Evolutionary conservation across 2,797 vertebrate species (phyloP).

Genomic region (Acanthurus lineatus): DNA sequence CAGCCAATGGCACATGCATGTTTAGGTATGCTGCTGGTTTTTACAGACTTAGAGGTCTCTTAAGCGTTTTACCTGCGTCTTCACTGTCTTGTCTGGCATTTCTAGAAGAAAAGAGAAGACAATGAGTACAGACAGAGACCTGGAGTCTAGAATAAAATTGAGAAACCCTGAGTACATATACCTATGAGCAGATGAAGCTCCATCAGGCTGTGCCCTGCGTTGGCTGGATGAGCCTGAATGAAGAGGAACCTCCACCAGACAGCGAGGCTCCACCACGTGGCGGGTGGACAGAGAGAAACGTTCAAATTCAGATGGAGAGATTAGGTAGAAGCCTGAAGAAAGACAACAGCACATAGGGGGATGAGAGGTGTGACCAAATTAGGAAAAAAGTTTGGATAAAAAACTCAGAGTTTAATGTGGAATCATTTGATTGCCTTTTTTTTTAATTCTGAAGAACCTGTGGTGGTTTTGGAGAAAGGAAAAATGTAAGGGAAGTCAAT

Average conservation of each 20-base stretch:
- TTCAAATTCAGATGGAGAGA: slow-evolving; percentile 98
- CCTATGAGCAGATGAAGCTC: slow-evolving; percentile 80
- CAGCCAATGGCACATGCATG: slow-evolving; percentile 60
- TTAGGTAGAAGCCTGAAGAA: slow-evolving; percentile 94
- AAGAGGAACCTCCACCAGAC: slow-evolving; percentile 86
- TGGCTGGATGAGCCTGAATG: slow-evolving; percentile 69
- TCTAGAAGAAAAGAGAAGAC: slow-evolving; percentile 61
- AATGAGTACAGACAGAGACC: background rate
- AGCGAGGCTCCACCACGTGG: slow-evolving; percentile 92
- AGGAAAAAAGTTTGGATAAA: background rate
- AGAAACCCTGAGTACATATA: slow-evolving; percentile 41
- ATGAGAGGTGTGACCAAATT: background rate
- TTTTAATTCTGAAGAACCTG: too few relatives aligned
- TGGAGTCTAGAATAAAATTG: background rate
- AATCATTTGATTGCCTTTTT: too few relatives aligned
- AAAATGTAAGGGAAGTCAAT: too few relatives aligned
- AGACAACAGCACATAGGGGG: background rate
- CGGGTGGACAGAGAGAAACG: slow-evolving; percentile 96
- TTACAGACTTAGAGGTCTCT: background rate
- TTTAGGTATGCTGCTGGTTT: slow-evolving; percentile 24
- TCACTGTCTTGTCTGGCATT: slow-evolving; percentile 63
- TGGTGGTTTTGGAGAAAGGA: too few relatives aligned
- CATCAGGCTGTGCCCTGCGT: slow-evolving; percentile 71
- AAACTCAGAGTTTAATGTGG: background rate
- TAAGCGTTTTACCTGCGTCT: slow-evolving; percentile 77